Evolutionary conservation across 2,888 invertebrate species (phyloP).

Genomic region (Seira ritae): DNA sequence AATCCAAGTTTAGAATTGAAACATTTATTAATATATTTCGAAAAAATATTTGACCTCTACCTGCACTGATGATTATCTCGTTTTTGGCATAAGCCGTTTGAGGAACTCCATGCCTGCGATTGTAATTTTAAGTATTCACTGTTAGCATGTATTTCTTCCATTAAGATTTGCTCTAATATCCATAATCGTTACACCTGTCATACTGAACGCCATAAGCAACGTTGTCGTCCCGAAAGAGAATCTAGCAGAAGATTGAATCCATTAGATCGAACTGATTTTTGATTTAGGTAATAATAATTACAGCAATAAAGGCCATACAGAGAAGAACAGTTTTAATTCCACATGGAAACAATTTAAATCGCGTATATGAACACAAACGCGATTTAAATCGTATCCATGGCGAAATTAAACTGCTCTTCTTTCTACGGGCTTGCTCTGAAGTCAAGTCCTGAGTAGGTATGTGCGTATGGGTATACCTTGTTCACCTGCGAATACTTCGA

Average conservation of each 20-base stretch:
- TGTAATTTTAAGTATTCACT: too few species aligned
- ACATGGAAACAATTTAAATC: background rate
- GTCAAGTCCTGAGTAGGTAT: too few species aligned
- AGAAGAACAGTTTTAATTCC: background rate
- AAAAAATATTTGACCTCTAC: background rate
- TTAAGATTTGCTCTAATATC: too few species aligned
- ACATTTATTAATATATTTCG: background rate
- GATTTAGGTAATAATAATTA: background rate
- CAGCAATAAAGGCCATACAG: background rate
- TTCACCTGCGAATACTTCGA: slow-evolving; percentile 47
- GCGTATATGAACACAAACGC: too few species aligned
- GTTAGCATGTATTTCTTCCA: too few species aligned
- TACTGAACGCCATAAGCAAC: slow-evolving; percentile 36
- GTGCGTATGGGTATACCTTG: slow-evolving; percentile 19
- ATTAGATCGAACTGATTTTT: background rate
- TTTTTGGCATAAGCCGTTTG: background rate
- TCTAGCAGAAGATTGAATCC: background rate
- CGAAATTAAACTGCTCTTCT: too few species aligned
- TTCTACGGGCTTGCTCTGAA: too few species aligned
- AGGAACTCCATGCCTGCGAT: slow-evolving; percentile 19
- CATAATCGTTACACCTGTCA: too few species aligned
- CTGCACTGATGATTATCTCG: background rate
- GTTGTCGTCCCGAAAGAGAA: slow-evolving; percentile 27
- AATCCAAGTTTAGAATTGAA: background rate
- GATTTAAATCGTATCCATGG: too few species aligned